Conservation (phyloP, 2,797 vertebrate genomes). For the Notoglanidium macrostoma region DNA sequence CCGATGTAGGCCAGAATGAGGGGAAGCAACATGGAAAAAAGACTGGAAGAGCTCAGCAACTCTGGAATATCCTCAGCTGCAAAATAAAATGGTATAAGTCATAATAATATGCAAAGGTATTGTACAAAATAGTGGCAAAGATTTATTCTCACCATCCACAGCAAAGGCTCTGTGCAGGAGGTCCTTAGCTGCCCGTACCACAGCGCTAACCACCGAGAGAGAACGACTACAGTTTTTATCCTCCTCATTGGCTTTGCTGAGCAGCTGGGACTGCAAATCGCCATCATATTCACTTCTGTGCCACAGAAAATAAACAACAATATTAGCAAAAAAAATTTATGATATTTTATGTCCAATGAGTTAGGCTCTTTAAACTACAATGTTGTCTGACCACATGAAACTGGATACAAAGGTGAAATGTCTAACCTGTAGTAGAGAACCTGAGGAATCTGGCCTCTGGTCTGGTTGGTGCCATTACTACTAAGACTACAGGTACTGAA, state of each 20-base stretch:
- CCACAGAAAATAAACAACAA: background rate
- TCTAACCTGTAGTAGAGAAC: slow-evolving; percentile 95
- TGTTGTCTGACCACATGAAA: background rate
- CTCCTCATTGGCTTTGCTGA: slow-evolving; percentile 98
- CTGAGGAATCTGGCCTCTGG: slow-evolving; percentile 95
- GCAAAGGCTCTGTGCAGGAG: slow-evolving; percentile 95
- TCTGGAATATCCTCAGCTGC: slow-evolving; percentile 98
- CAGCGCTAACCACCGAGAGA: slow-evolving; percentile 94
- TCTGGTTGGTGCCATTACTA: slow-evolving; percentile 99
- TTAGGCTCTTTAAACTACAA: background rate
- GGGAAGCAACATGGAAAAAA: slow-evolving; percentile 98
- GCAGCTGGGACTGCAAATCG: slow-evolving; percentile 93
- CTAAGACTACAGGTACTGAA: slow-evolving; percentile 98
- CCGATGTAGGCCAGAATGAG: slow-evolving; percentile 98
- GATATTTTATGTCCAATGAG: background rate
- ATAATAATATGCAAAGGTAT: background rate
- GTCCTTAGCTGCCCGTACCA: slow-evolving; percentile 94
- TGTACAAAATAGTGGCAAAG: background rate
- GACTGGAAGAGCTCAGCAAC: slow-evolving; percentile 95
- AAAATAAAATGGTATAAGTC: slow-evolving; percentile 36
- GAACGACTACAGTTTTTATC: slow-evolving; percentile 98
- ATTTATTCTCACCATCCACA: slow-evolving; percentile 86
- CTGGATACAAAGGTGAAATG: background rate
- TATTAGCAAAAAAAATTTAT: background rate
- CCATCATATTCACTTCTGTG: slow-evolving; percentile 96